These are phyloP conservation scores for Callimorpha dominula DNA, from an alignment of 2,888 invertebrate species.

Conservation along the genomic window DNA sequence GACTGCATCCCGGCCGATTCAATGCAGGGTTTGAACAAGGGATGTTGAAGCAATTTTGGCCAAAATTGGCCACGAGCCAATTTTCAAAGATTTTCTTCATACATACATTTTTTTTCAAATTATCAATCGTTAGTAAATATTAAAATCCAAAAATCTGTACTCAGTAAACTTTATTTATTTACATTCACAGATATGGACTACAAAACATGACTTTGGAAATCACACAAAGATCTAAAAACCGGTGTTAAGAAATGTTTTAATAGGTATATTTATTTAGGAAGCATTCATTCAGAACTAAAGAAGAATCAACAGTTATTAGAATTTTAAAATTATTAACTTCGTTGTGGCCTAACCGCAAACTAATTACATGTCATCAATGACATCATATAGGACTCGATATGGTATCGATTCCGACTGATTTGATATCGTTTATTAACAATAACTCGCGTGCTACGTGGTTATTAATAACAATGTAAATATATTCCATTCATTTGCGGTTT, in stretches of 20 bases:
- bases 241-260: background rate
- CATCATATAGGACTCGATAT: conserved; percentile 39
- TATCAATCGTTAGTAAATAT: background rate
- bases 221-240: background rate
- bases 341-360: conserved; percentile 33
- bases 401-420: conserved; percentile 42
- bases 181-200: too few relatives aligned
- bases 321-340: background rate
- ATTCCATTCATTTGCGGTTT: conserved; percentile 43
- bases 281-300: background rate
- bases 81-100: background rate
- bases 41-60: too few relatives aligned
- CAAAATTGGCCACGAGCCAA: too few relatives aligned
- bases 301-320: background rate
- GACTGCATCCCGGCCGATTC: background rate
- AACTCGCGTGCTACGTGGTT: conserved; percentile 57
- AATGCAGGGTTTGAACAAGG: background rate
- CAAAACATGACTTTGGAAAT: background rate
- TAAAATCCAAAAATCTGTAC: background rate
- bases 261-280: background rate
- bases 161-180: too few relatives aligned
- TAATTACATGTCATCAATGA: conserved; percentile 46
- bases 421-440: conserved; percentile 46
- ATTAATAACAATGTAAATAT: conserved; percentile 36
- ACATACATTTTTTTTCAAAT: background rate